Evolutionary conservation across 2,888 invertebrate genomes (phyloP).

Genomic region (Polyommatus icarus): DNA sequence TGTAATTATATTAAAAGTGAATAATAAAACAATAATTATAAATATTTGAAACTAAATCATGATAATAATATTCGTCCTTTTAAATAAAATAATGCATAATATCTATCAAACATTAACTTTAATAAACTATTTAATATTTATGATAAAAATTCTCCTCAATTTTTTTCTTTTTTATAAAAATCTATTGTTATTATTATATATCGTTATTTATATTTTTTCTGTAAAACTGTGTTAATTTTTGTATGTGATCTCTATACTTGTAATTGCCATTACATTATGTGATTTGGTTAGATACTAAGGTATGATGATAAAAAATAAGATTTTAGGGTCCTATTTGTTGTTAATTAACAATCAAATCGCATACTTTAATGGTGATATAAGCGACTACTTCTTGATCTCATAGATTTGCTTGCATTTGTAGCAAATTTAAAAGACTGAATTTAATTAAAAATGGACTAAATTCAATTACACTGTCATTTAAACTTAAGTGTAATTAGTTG

Average conservation of each 20-base stretch:
- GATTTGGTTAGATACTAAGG: not conserved
- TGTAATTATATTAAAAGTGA: conserved; percentile 19
- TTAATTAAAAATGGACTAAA: conserved; percentile 68
- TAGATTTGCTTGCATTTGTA: conserved; percentile 39
- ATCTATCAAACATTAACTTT: not conserved
- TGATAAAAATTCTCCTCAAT: not conserved
- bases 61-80: conserved; percentile 30
- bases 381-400: conserved; percentile 24
- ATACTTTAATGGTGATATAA: not conserved
- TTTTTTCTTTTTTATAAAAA: not conserved
- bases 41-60: conserved; percentile 29
- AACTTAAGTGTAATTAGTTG: conserved; percentile 59
- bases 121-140: not conserved
- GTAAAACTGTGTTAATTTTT: not conserved
- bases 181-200: not conserved
- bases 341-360: not conserved
- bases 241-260: not conserved
- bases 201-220: not conserved
- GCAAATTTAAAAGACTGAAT: conserved; percentile 77
- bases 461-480: conserved; percentile 73
- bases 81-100: conserved; percentile 14
- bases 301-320: not conserved
- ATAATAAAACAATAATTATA: conserved; percentile 30
- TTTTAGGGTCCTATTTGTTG: not conserved
- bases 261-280: not conserved